Percentiles rank a stretch among this genome's conserved stretches.
These are phyloP conservation scores for Oryzias celebensis DNA, from an alignment of 2,113 vertebrate species.

Conservation along the genomic window DNA sequence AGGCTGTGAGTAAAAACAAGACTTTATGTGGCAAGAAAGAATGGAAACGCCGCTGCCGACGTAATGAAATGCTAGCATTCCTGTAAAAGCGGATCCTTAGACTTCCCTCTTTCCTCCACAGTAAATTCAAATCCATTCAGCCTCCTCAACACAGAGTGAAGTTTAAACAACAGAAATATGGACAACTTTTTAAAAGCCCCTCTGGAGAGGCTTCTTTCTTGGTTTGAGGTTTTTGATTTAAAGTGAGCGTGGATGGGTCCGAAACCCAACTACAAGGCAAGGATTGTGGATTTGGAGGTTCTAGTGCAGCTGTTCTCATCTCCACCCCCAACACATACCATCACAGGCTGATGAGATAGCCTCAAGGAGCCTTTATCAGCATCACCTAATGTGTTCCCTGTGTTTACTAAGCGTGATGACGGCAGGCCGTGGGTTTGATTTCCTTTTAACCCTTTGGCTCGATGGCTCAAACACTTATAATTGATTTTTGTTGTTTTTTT, in stretches of 20 bases:
- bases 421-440: background rate
- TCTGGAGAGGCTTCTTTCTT: constrained; percentile 7
- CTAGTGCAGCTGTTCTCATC: constrained; percentile 1
- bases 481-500: no score
- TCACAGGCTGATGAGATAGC: background rate
- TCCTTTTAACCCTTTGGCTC: background rate
- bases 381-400: background rate
- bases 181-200: background rate
- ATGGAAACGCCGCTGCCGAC: constrained; percentile 29
- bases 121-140: constrained; percentile 32
- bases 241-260: constrained; percentile 4
- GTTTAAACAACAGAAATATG: background rate
- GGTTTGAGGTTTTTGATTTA: constrained; percentile 19
- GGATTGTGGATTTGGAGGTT: constrained; percentile 14
- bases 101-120: constrained; percentile 9
- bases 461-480: no score
- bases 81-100: background rate
- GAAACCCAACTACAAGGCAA: constrained; percentile 18
- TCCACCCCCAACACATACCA: background rate
- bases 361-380: constrained; percentile 2
- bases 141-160: constrained; percentile 12
- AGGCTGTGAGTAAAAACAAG: background rate
- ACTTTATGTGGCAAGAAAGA: constrained; percentile 20
- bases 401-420: background rate
- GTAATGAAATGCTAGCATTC: constrained; percentile 29